A percentile compares a stretch with the other conserved stretches of the same genome.
Evolutionary conservation across 1,140 invertebrate genomes (phyloP).

Genomic region (Trichomalopsis sarcophagae): DNA sequence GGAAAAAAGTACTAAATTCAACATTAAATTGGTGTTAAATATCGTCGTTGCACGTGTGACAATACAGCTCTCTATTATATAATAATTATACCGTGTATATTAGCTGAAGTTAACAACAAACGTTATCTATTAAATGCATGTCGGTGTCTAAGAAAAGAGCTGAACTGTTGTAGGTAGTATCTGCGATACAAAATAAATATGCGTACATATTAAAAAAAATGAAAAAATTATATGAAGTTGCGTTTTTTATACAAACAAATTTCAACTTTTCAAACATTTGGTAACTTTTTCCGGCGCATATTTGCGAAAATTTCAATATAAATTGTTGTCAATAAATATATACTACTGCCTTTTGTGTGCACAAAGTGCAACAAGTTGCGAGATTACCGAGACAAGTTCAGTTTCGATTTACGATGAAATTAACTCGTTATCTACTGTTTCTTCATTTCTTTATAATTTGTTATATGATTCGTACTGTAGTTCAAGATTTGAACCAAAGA

Average conservation of each 20-base stretch:
- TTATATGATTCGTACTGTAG: too few species aligned
- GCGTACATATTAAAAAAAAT: not conserved
- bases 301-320: not conserved
- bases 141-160: conserved; percentile 51
- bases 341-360: conserved; percentile 5
- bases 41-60: conserved; percentile 63
- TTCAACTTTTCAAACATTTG: too few species aligned
- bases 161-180: conserved; percentile 47
- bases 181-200: conserved; percentile 23
- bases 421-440: not conserved
- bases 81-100: conserved; percentile 40
- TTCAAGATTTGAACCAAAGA: not conserved
- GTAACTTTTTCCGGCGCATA: not conserved
- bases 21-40: conserved; percentile 63
- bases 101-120: conserved; percentile 16
- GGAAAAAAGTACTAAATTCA: not conserved
- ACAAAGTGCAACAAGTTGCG: conserved; percentile 3
- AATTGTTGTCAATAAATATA: not conserved
- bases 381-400: not conserved
- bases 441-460: not conserved
- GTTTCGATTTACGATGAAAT: too few species aligned
- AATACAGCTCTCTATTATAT: conserved; percentile 66
- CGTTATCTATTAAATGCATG: conserved; percentile 26
- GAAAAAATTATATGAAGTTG: not conserved
- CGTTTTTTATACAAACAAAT: too few species aligned